phyloP scores from a whole-genome alignment of 1,140 invertebrate genomes.

The Bilobella aurantiaca region DNA sequence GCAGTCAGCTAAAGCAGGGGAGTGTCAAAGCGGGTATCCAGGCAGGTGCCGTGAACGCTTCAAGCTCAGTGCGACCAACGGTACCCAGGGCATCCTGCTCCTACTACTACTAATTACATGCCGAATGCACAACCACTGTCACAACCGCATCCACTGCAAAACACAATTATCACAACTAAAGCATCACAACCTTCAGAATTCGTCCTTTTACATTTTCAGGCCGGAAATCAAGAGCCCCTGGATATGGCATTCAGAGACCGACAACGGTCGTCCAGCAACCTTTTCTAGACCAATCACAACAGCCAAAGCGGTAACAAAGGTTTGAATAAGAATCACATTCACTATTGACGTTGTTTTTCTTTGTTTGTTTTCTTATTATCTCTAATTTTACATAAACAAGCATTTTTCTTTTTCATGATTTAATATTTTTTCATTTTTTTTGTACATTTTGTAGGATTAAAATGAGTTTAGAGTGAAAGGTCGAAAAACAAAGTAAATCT shows the following conservation, averaged over 20 bases:
- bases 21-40: too few species aligned
- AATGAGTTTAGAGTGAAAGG: too few species aligned
- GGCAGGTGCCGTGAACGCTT: too few species aligned
- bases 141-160: not conserved
- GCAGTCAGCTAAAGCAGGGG: too few species aligned
- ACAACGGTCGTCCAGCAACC: not conserved
- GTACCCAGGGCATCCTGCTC: not conserved
- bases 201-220: not conserved
- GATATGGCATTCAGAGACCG: not conserved
- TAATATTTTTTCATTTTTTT: not conserved
- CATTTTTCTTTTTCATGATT: not conserved
- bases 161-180: not conserved
- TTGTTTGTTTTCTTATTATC: too few species aligned
- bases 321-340: too few species aligned
- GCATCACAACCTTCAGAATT: not conserved
- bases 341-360: not conserved
- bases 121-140: not conserved
- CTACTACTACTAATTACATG: not conserved
- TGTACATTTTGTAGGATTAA: too few species aligned
- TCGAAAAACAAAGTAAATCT: too few species aligned
- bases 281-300: not conserved
- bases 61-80: too few species aligned
- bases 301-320: not conserved
- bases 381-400: too few species aligned
- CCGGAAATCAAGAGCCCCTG: not conserved